Conservation (phyloP, 1,140 invertebrate genomes). For the Venturia canescens region DNA sequence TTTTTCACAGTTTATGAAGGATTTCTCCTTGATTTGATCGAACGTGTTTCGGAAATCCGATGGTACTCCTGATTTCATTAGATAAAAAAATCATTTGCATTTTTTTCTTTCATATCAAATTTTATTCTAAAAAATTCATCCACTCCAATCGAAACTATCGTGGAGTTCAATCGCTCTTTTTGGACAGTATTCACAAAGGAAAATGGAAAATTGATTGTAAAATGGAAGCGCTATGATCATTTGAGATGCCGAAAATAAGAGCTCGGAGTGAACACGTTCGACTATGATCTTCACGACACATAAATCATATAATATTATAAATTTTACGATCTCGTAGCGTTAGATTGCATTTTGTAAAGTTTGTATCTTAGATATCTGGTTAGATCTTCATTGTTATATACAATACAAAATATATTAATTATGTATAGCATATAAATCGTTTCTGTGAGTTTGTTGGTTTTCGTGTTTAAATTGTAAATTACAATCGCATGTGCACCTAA, state of each 20-base stretch:
- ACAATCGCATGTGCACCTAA: conserved; percentile 29
- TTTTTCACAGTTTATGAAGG: no score
- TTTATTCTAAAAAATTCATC: no score
- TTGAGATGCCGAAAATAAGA: neutral
- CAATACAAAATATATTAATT: neutral
- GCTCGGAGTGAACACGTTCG: neutral
- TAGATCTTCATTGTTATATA: conserved; percentile 26
- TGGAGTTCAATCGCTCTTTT: no score
- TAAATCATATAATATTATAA: conserved; percentile 10
- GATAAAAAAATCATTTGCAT: no score
- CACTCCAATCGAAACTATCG: no score
- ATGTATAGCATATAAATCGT: no score
- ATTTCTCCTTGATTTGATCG: no score
- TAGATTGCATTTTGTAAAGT: conserved; percentile 53
- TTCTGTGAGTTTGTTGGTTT: conserved; percentile 10
- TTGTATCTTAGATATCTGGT: conserved; percentile 46
- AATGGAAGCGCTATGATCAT: neutral
- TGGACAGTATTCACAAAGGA: no score
- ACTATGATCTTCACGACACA: neutral
- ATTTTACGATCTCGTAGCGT: conserved; percentile 18
- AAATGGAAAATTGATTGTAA: neutral
- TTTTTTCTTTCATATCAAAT: no score
- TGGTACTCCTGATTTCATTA: no score
- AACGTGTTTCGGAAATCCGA: no score
- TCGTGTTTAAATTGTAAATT: conserved; percentile 31